Base-by-base conservation (phyloP, 2,888 invertebrate species). In the Andrena bucephala region DNA sequence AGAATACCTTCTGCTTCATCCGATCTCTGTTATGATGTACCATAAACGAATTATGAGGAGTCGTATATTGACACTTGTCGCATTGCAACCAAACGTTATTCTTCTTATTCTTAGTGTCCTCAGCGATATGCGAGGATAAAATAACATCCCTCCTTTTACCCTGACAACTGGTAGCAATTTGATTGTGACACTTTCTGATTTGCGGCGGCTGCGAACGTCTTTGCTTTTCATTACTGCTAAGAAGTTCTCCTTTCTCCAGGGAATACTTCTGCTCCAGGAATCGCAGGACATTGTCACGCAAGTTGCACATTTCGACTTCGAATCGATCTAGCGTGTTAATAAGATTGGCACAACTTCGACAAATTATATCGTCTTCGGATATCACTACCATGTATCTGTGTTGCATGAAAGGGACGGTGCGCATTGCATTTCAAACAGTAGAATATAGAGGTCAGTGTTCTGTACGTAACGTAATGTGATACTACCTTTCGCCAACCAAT, bases 331-430 rank as follows among this genome's bases (percentile, higher is more conserved):
- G 87, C 2, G 91, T 93, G 75, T 94, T 94, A 73, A 94, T 92
- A 63, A 94, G 90, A 77, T 92, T 93, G 0, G 94, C 93, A 82
- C 94, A 94, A 31, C 91, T 92, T 36, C 93, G 90, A 86, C 94
- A 94, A 77, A 94, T 94, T 5, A 93, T 89, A 83, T 94, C 94
- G 71, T 94, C 93, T 81, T 94, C 93, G 2, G 93, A 92, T 78
- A 94, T 93, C 3, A 94, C 92, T 62, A 94, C 92, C 90, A 94
- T 92, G 68, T 94, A 94, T 81, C 94, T 94, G 60, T 8, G 42
- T 67, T 7, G 59, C 3, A 57, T 16, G 16, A 27, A 67, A 74
- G 33, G 24, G 67, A 50, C 29, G 72, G 31, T 36, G 3, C 20
- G 5, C 24, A 16, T 67, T n/a, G 4, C 2, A 67, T 27, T 54